These are phyloP conservation scores for Rhinogobio ventralis DNA, from an alignment of 2,797 vertebrate genomes.

Conservation along the genomic window DNA sequence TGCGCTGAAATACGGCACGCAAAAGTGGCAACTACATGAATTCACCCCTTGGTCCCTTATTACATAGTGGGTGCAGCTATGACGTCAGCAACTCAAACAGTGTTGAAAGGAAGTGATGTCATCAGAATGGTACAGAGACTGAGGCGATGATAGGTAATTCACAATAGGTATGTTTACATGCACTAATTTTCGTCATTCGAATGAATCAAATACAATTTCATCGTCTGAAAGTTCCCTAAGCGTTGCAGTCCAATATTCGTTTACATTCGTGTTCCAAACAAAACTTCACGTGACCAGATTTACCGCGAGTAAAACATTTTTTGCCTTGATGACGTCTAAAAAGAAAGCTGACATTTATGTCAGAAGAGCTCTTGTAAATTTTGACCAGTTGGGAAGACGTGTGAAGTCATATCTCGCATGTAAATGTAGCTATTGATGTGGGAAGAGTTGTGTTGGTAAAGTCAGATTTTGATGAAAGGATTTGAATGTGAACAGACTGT, in stretches of 20 bases:
- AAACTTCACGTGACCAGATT: neutral
- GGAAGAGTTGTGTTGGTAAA: constrained; percentile 32
- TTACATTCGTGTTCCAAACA: neutral
- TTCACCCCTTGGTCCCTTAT: neutral
- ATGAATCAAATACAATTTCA: neutral
- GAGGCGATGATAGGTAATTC: constrained; percentile 42
- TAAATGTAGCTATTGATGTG: constrained; percentile 19
- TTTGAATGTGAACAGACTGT: constrained; percentile 51
- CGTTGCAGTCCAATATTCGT: neutral
- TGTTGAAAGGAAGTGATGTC: constrained; percentile 42
- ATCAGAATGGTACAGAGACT: constrained; percentile 32
- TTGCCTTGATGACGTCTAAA: neutral
- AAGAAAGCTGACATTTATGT: no score
- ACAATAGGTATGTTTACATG: constrained; percentile 18
- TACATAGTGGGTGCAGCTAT: constrained; percentile 35
- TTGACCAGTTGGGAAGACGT: neutral
- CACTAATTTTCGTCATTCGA: neutral
- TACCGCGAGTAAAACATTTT: neutral
- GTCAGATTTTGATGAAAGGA: constrained; percentile 52
- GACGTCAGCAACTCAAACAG: constrained; percentile 37
- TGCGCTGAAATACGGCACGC: neutral
- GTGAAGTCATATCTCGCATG: neutral
- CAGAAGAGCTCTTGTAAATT: neutral
- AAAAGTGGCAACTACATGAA: neutral
- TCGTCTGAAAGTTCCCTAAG: neutral